Base-by-base conservation (phyloP, 2,888 invertebrate species). In the Drosophila phalerata region DNA sequence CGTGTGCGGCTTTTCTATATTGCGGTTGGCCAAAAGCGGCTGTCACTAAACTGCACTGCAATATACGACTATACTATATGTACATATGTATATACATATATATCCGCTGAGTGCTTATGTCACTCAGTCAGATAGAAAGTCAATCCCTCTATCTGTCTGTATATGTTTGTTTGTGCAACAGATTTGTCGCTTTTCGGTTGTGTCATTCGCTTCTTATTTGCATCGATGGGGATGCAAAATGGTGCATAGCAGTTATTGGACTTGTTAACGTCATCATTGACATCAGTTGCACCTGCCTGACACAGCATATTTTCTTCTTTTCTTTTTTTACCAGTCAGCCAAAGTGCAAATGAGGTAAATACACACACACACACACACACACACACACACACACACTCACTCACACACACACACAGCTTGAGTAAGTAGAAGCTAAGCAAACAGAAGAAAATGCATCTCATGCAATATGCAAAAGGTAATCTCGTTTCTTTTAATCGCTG, bases 401-500 rank as follows among this genome's bases (percentile, higher is more conserved):
- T 17, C 30, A 22, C 49, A 19, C 53, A 28, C 25, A 22, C 63
- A 52, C 40, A 47, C 38, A 32, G 25, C 48, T 47, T 15, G 40
- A 28, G 55, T 32, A 22, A 57, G 52, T n/a, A 49, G 17, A 9
- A 30, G 53, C 13, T 37, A 43, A 77, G 88, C 81, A 88, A 90
- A 91, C 90, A 91, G 78, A 83, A 81, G 69, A 78, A 86, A 90
- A 86, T 83, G 85, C 81, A 80, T 37, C 86, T 92, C 91, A 92
- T 92, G 88, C 89, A 92, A 90, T 90, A 92, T 92, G 90, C 91
- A 92, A 76, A 79, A 88, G 89, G 91, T 91, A 92, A 92, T 92
- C 91, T 92, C 90, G 91, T 90, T 85, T 77, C 89, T 90, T 90
- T 89, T 92, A 92, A 92, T 92, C 91, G 91, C 90, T 92, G 91